Evolutionary conservation across 2,888 invertebrate genomes (phyloP).

Genomic region (Zygogramma bicolorata): DNA sequence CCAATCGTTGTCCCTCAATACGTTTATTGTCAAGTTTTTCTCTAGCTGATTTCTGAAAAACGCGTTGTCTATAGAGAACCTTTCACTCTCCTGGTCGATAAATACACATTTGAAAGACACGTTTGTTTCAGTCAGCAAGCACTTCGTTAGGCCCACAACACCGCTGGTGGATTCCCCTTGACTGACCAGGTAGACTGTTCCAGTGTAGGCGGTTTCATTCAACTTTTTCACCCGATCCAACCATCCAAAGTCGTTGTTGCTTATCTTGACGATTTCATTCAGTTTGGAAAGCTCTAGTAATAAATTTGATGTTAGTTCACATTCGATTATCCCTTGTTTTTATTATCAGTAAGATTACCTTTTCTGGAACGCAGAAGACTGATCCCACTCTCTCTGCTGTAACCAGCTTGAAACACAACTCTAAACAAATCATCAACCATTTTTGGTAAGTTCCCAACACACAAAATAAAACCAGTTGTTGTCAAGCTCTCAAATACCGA

Average conservation of each 20-base stretch:
- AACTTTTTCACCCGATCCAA: neutral
- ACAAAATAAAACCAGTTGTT: neutral
- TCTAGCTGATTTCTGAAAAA: constrained; percentile 76
- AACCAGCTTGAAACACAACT: neutral
- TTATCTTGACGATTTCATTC: neutral
- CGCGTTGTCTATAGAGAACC: constrained; percentile 69
- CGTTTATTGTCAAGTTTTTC: constrained; percentile 84
- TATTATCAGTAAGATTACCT: neutral
- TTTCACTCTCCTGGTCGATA: constrained; percentile 39
- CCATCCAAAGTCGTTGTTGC: neutral
- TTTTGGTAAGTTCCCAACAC: neutral
- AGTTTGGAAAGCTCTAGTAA: too few relatives aligned
- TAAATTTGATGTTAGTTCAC: too few relatives aligned
- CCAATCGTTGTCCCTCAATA: constrained; percentile 73
- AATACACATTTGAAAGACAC: constrained; percentile 43
- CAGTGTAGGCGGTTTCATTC: constrained; percentile 5
- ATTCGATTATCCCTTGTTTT: neutral
- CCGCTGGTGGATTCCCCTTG: constrained; percentile 43
- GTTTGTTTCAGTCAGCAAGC: constrained; percentile 38
- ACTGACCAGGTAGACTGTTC: constrained; percentile 45
- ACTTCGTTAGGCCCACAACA: constrained; percentile 50
- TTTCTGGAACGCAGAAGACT: neutral
- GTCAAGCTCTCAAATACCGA: neutral
- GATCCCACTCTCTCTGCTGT: neutral
- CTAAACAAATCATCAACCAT: neutral